Evolutionary conservation across 37 sponge, comb jelly and placozoan genomes (phyloP), one percentile per base, ranked within the genome.

Genomic region (Bolinopsis microptera): DNA sequence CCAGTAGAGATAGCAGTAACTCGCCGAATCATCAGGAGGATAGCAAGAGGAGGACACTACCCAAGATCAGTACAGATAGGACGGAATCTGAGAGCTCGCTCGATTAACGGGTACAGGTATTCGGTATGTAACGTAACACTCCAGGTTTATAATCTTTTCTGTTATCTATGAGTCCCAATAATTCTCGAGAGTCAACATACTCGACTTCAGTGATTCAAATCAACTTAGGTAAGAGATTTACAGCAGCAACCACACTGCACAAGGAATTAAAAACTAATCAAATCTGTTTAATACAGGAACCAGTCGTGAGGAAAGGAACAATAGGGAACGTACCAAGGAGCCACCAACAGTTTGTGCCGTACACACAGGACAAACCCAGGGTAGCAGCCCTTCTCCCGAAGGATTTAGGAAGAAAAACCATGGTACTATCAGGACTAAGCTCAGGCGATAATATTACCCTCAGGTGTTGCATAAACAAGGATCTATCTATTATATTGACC

Each of bases 251-350:
- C 9, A 48, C 61, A 48, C 61, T 48, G 61, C 61, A 18, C 13
- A 48, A 48, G 61, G 61, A 48, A 70, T n/a, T 70, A 22, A 70
- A 70, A n/a, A 28, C 74, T 70, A 70, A 70, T 70, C 74, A 70
- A 3, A 70, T 70, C 30, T 70, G 74, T 70, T 70, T 70, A 70
- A 22, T 70, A 9, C 16, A 70, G 74, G 74, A 70, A 70, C 74
- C 74, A 24, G 28, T 70, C 3, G 30, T 26, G 1, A 70, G 74
- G 74, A 70, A 22, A 22, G 30, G 30, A 22, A 28, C 26, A 22
- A 70, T 70, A 28, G 3, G 74, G 2, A 70, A 70, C 30, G 74
- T 70, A 3, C 74, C 74, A n/a, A 70, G 21, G 30, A 24, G 24
- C 24, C 74, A 22, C 74, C 5, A 70, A 26, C 74, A 70, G 33